Evolutionary conservation across 2,113 vertebrate genomes (phyloP).

Genomic region (Oryzias javanicus): DNA sequence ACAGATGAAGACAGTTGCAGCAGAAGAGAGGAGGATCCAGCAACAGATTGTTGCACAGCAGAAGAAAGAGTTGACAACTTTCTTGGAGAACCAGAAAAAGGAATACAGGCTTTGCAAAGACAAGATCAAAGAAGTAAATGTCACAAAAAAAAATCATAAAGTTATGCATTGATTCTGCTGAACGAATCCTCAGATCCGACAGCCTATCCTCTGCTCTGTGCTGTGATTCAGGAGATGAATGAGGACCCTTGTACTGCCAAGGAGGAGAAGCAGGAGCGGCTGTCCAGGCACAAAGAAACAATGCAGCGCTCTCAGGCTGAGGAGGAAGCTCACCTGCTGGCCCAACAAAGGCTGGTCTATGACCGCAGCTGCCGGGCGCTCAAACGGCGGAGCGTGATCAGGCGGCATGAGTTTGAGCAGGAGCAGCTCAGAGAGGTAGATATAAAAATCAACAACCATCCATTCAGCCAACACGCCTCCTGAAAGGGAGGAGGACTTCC

Average conservation of each 20-base stretch:
- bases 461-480: no score
- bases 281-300: conserved; percentile 99
- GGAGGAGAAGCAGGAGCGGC: conserved; percentile 97
- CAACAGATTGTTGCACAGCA: conserved; percentile 99
- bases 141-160: conserved; percentile 9
- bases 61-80: conserved; percentile 96
- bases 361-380: conserved; percentile 95
- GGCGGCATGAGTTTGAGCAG: conserved; percentile 95
- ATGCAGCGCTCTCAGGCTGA: conserved; percentile 98
- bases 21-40: conserved; percentile 98
- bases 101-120: conserved; percentile 99
- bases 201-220: not conserved
- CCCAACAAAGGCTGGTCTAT: conserved; percentile 95
- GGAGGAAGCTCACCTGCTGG: conserved; percentile 94
- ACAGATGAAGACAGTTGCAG: conserved; percentile 90
- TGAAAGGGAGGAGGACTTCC: no score
- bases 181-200: not conserved
- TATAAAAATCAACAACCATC: not conserved
- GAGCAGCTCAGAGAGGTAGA: conserved; percentile 95
- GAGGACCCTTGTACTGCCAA: conserved; percentile 95
- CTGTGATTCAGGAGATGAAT: conserved; percentile 87
- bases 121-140: conserved; percentile 94
- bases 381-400: conserved; percentile 90
- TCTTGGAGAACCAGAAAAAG: conserved; percentile 98
- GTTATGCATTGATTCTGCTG: not conserved